Evolutionary conservation across 2,888 invertebrate species (phyloP).

Genomic region (Lasiommata megera): DNA sequence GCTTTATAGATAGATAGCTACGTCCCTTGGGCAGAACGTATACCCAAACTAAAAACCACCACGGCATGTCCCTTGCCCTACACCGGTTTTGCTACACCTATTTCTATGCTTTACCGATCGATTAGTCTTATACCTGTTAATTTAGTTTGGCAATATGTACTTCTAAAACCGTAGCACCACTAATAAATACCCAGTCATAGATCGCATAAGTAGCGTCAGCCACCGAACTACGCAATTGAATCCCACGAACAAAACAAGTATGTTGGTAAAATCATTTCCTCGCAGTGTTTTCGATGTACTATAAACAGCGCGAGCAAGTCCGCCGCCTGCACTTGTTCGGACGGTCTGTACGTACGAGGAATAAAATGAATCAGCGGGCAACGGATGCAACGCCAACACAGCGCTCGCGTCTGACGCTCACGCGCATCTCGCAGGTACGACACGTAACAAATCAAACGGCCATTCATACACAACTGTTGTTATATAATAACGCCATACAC

Average conservation of each 20-base stretch:
- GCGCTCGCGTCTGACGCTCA: conserved; percentile 29
- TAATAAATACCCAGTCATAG: too few species aligned
- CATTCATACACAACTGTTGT: conserved; percentile 59
- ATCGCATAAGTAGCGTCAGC: neutral
- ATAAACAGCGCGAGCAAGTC: conserved; percentile 24
- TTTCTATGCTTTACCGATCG: too few species aligned
- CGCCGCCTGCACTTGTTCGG: conserved; percentile 25
- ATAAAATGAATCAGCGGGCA: conserved; percentile 50
- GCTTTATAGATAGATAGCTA: too few species aligned
- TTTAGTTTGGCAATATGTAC: too few species aligned
- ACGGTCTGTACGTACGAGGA: conserved; percentile 41
- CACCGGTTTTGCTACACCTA: too few species aligned
- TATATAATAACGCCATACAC: conserved; percentile 30
- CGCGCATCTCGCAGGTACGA: conserved; percentile 33
- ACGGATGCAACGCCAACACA: conserved; percentile 39
- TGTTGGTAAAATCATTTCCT: conserved; percentile 23
- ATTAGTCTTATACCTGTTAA: too few species aligned
- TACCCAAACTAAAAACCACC: too few species aligned
- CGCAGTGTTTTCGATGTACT: conserved; percentile 27
- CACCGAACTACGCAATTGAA: conserved; percentile 33
- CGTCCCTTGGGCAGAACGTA: too few species aligned
- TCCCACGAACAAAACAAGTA: conserved; percentile 13
- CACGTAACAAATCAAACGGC: conserved; percentile 50
- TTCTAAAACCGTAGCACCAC: too few species aligned
- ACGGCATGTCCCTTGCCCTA: too few species aligned